Base-by-base conservation (phyloP, 2,113 vertebrate genomes). In the Charadrius vociferus region DNA sequence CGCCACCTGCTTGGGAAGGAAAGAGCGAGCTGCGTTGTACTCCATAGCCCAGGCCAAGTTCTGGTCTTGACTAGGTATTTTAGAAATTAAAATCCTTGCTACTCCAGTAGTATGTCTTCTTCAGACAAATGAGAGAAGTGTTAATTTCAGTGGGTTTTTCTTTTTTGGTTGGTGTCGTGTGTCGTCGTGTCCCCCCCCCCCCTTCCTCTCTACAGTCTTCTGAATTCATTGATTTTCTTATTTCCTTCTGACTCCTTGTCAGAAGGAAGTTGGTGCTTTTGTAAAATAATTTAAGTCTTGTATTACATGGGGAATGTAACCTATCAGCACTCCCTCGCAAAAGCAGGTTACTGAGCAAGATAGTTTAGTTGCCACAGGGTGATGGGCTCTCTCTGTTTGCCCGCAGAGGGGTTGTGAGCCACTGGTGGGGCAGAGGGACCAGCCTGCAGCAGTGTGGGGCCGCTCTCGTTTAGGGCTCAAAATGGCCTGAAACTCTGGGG, bases 211-310 rank as follows among this genome's bases (percentile, higher is more conserved):
- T 71, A 32, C 43, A 71, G 65, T 61, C 86, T 63, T 93, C 71
- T 91, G 67, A 81, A 82, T 94, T 74, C 80, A 92, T 97, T 91
- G 86, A 93, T 92, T 95, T 85, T 89, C 72, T 95, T 94, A 91
- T 91, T 98, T 97, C 93, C 70, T 74, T 67, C 70, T 90, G 80
- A 65, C 87, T 41, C 39, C 39, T 41, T 41, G 49, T 49, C 49
- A 49, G 49, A 49, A 88, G 22, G 45, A 73, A 80, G 91, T 83
- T 65, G 45, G 36, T 82, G 68, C 63, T 97, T 97, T 86, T 88
- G 78, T 93, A 90, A 89, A 95, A 93, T 83, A 93, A 97, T 96
- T 93, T 88, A 96, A 93, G 67, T 18, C 39, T 47, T 71, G 67
- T 95, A 75, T 81, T 96, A 61, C 65, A 41, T 36, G 53, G 67